Evolutionary conservation across 2,797 vertebrate species (phyloP).

Genomic region (Etheostoma nigrum): DNA sequence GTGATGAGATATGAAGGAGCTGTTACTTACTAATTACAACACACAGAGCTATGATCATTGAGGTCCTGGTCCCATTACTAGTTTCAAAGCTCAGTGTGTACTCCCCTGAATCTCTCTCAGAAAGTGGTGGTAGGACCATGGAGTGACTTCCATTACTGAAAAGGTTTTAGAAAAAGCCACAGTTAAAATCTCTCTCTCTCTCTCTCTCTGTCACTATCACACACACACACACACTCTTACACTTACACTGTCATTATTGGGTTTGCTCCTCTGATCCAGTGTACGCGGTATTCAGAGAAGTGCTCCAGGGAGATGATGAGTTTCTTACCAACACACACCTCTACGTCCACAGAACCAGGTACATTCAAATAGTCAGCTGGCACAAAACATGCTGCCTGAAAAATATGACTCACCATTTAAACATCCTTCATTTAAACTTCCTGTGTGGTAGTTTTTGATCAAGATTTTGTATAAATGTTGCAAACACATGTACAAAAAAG

Average conservation of each 20-base stretch:
- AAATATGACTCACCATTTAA: conserved; percentile 11
- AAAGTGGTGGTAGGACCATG: conserved; percentile 76
- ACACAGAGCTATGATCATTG: conserved; percentile 80
- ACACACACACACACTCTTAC: neutral
- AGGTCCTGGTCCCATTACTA: conserved; percentile 62
- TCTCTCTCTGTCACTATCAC: no score
- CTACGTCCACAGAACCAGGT: conserved; percentile 36
- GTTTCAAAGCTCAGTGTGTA: conserved; percentile 83
- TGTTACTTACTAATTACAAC: conserved; percentile 73
- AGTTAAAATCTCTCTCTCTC: neutral
- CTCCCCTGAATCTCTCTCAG: conserved; percentile 82
- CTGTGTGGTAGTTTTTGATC: neutral
- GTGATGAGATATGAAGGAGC: neutral
- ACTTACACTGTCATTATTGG: conserved; percentile 41
- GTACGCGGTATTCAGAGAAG: conserved; percentile 18
- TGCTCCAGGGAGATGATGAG: conserved; percentile 61
- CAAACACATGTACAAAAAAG: neutral
- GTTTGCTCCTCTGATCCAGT: conserved; percentile 39
- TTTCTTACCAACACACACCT: conserved; percentile 45
- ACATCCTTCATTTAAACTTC: neutral
- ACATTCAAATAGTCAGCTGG: conserved; percentile 36
- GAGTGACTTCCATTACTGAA: conserved; percentile 41
- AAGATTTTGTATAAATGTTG: neutral
- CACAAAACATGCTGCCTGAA: conserved; percentile 54
- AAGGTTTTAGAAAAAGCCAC: neutral